Evolutionary conservation across 2,113 vertebrate genomes (phyloP), one percentile per base, ranked within the genome.

Genomic region (Melozone crissalis): DNA sequence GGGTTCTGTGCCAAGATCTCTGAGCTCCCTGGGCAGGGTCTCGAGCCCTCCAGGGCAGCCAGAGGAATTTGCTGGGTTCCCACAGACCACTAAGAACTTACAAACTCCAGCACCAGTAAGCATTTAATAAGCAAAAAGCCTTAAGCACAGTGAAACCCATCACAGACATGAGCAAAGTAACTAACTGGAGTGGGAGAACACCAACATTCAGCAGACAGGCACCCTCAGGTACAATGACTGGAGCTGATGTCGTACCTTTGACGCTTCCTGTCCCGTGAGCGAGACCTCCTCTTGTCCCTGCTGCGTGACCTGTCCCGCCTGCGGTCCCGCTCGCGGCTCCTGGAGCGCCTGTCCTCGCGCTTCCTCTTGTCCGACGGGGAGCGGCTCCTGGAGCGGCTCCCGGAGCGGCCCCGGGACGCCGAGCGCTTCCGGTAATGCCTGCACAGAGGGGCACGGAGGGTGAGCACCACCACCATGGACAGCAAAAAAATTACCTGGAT

Each of bases 351-450:
- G 41, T 98, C 98, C 68, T 99, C 99, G 21, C 99, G 99, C 61
- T 99, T 99, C 88, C 99, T 98, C 89, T 99, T 99, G 93, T 99
- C 99, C 11, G 98, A 97, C 0, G 99, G 99, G 51, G 99, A 99
- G 1, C 99, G 99, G 66, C 99, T 99, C 84, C 99, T 98, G 3
- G 99, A 99, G 1, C 99, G 98, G 94, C 98, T 99, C 3, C 98
- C 99, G 0, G 99, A 99, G 24, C 99, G 98, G 0, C 99, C 99
- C 13, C 99, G 98, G 1, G 99, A 99, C 0, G 99, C 96, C 0
- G 99, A 99, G 13, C 99, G 98, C 81, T 99, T 99, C 83, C 99
- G 98, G 41, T 99, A 99, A 85, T 99, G 99, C 93, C 99, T 99
- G 95, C 1, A 39, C 39, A 39, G 39, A 39, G 17, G 7, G 2